Percentiles rank a stretch among this genome's conserved stretches.
Evolutionary conservation across 2,888 invertebrate species (phyloP).

Genomic region (Cheilosia scutellata): DNA sequence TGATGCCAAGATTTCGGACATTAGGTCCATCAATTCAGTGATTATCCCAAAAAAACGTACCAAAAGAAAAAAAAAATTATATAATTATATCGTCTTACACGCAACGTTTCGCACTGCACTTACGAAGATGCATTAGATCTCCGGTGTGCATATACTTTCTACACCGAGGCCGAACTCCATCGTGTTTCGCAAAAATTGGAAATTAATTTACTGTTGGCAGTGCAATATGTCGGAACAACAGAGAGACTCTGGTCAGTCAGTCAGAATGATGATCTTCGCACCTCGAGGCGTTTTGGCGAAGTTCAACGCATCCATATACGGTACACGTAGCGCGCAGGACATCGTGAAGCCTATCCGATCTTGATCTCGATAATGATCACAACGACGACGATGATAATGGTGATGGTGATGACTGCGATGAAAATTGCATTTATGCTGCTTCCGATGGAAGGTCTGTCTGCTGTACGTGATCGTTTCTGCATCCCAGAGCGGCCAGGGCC

Average conservation of each 20-base stretch:
- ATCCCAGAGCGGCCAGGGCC: conserved; percentile 12
- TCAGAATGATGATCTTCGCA: conserved; percentile 59
- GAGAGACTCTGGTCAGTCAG: conserved; percentile 40
- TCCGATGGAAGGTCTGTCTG: conserved; percentile 52
- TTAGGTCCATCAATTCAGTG: not conserved
- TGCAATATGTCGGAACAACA: conserved; percentile 20
- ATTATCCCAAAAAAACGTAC: conserved; percentile 36
- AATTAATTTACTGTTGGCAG: conserved; percentile 72
- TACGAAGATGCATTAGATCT: not conserved
- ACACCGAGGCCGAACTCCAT: too few relatives aligned
- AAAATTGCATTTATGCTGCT: conserved; percentile 70
- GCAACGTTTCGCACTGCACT: conserved; percentile 49
- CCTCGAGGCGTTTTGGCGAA: conserved; percentile 47
- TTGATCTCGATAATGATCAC: conserved; percentile 50
- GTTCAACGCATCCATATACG: conserved; percentile 52
- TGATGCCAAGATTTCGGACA: not conserved
- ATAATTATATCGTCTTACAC: conserved; percentile 44
- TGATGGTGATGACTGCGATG: conserved; percentile 68
- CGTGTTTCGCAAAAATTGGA: conserved; percentile 54
- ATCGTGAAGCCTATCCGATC: conserved; percentile 52
- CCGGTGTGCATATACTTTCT: conserved; percentile 13
- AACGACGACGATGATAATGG: conserved; percentile 26
- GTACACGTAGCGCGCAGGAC: not conserved
- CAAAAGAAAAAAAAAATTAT: too few relatives aligned
- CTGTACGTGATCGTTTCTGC: conserved; percentile 6